Percentiles rank a stretch among this genome's conserved stretches.
Conservation (phyloP, 2,113 vertebrate species). For the Heteronetta atricapilla region DNA sequence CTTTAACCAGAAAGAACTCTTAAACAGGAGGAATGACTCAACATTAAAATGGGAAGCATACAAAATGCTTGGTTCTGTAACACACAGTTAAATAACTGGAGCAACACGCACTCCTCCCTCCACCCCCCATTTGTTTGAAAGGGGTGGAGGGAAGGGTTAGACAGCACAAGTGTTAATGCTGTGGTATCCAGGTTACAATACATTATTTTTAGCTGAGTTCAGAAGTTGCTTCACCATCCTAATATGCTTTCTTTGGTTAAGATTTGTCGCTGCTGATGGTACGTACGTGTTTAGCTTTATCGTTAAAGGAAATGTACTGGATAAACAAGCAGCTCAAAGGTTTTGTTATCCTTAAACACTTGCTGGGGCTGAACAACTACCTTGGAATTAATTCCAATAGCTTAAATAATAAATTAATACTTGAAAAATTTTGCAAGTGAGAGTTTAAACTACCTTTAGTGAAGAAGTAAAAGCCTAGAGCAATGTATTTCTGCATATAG, state of each 20-base stretch:
- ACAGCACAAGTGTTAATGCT: background rate
- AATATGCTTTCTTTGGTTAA: background rate
- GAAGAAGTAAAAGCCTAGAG: background rate
- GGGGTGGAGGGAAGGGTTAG: background rate
- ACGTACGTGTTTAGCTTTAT: background rate
- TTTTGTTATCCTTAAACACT: background rate
- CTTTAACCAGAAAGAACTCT: background rate
- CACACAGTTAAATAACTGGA: background rate
- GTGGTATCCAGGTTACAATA: background rate
- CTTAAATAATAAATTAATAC: background rate
- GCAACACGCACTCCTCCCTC: background rate
- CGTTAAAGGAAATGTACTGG: background rate
- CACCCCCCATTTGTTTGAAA: no score
- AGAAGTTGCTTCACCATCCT: background rate
- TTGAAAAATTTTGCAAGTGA: background rate
- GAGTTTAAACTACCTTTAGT: background rate
- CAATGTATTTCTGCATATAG: background rate
- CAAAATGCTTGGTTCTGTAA: background rate
- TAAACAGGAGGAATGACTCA: background rate
- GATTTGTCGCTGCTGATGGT: background rate
- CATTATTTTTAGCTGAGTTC: background rate
- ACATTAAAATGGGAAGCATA: background rate
- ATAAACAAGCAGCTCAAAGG: no score
- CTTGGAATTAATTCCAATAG: background rate
- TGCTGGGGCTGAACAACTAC: background rate